Evolutionary conservation across 2,888 invertebrate species (phyloP), one percentile per base, ranked within the genome.

Genomic region (Barypeithes pellucidus): DNA sequence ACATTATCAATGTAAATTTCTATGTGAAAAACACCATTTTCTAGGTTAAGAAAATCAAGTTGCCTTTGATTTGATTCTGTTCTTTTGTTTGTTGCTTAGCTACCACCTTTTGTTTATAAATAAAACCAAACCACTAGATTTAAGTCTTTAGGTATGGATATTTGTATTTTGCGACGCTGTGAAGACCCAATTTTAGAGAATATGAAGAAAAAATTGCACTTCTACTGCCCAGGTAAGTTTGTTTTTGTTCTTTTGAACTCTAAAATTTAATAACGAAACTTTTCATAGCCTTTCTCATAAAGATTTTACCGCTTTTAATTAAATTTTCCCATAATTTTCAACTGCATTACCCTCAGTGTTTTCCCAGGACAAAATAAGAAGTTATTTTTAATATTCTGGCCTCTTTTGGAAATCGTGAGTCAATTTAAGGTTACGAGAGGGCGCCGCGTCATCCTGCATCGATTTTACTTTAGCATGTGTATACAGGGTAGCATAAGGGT

Each of bases 21-120:
- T 57, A 12, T 33, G 33, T 57, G 36, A 47, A 67, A 47, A 57
- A 47, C 47, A 67, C n/a, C 12, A 47, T 22, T 62, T 69, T 69
- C 14, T 69, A 70, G 70, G 70, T 70, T 70, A 70, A 70, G 63
- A 60, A 60, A 60, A 61, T 41, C 43, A 22, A 36, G 43, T 52
- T 20, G 60, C 22, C 61, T 57, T 52, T 69, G 70, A 63, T 57
- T 70, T 12, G 29, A 9, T 41, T 70, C 54, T 70, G 57, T 70
- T 70, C 63, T 70, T 70, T 62, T n/a, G n/a, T n/a, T 62, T 62
- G 69, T 69, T 69, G 70, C 70, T 57, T 63, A 63, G 70, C 22
- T 63, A 70, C 70, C 62, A 47, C 20, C 24, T 63, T 70, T 70
- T 63, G 70, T 70, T 70, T 70, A 70, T 70, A 63, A 67, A 70